Percentiles rank a stretch among this genome's conserved stretches.
These are phyloP conservation scores for Malacoctenus gilli DNA, from an alignment of 2,797 vertebrate genomes.

Conservation along the genomic window DNA sequence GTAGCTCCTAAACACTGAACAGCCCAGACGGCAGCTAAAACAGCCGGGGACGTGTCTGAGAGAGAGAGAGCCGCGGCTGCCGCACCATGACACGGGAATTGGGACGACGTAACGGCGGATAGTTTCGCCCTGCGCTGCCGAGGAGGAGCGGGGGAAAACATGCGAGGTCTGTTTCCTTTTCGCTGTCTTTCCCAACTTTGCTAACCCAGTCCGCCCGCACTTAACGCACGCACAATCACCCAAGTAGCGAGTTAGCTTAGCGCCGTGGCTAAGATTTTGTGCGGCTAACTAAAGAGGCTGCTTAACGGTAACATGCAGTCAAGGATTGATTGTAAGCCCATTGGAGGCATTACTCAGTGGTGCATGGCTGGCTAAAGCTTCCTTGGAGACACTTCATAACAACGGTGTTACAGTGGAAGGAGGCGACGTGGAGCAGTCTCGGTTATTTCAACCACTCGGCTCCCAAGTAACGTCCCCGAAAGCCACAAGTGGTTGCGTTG, in stretches of 20 bases:
- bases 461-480: slow-evolving; percentile 15
- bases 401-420: slow-evolving; percentile 8
- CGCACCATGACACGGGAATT: slow-evolving; percentile 38
- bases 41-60: slow-evolving; percentile 29
- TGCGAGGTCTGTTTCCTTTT: slow-evolving; percentile 59
- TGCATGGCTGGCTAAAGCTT: slow-evolving; percentile 6
- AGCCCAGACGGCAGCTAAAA: slow-evolving; percentile 36
- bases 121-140: slow-evolving; percentile 17
- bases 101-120: slow-evolving; percentile 34
- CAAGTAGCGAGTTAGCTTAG: slow-evolving; percentile 56
- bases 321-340: slow-evolving; percentile 16
- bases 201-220: slow-evolving; percentile 30
- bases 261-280: slow-evolving; percentile 7
- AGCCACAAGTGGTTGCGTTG: slow-evolving; percentile 78
- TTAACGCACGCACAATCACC: slow-evolving; percentile 10
- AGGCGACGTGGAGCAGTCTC: not conserved
- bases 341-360: slow-evolving; percentile 3
- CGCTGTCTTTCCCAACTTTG: slow-evolving; percentile 71
- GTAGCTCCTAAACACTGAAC: slow-evolving; percentile 56
- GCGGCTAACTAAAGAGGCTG: slow-evolving; percentile 22
- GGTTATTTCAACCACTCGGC: slow-evolving; percentile 1
- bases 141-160: too few relatives aligned
- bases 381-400: not conserved
- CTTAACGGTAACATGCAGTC: slow-evolving; percentile 27
- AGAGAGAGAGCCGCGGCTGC: slow-evolving; percentile 19